Conservation (phyloP, 2,888 invertebrate genomes). For the Panopea generosa region DNA sequence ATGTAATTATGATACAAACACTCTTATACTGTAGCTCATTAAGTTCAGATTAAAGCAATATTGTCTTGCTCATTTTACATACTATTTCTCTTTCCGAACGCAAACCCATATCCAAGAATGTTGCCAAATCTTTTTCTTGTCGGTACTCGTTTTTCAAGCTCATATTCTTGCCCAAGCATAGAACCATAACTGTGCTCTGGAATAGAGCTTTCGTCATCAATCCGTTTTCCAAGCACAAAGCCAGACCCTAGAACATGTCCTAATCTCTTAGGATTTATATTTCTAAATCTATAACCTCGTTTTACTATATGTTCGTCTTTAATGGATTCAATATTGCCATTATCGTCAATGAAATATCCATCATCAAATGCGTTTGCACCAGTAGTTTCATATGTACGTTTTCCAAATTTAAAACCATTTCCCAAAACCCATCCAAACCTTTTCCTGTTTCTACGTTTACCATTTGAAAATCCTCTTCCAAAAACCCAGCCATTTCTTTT, state of each 20-base stretch:
- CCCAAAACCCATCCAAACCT: conserved; percentile 52
- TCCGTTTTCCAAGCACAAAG: too few species aligned
- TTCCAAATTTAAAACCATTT: conserved; percentile 36
- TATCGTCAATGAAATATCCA: conserved; percentile 40
- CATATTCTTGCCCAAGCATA: too few species aligned
- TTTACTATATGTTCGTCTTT: too few species aligned
- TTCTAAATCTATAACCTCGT: too few species aligned
- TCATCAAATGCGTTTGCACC: neutral
- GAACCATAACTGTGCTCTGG: too few species aligned
- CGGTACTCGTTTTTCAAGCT: too few species aligned
- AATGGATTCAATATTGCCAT: conserved; percentile 24
- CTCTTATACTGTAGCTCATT: too few species aligned
- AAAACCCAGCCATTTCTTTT: conserved; percentile 26
- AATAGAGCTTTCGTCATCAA: too few species aligned
- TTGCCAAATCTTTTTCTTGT: conserved; percentile 24
- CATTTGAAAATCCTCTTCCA: conserved; percentile 34
- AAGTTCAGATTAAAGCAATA: too few species aligned
- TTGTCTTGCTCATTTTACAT: too few species aligned
- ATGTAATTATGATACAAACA: too few species aligned
- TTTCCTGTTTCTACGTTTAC: conserved; percentile 38
- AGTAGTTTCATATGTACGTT: conserved; percentile 15
- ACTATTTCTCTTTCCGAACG: conserved; percentile 33
- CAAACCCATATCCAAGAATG: conserved; percentile 28
- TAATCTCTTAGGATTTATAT: conserved; percentile 19
- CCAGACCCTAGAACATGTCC: conserved; percentile 41